phyloP scores from a whole-genome alignment of 2,113 vertebrate species.

The Tiliqua scincoides region DNA sequence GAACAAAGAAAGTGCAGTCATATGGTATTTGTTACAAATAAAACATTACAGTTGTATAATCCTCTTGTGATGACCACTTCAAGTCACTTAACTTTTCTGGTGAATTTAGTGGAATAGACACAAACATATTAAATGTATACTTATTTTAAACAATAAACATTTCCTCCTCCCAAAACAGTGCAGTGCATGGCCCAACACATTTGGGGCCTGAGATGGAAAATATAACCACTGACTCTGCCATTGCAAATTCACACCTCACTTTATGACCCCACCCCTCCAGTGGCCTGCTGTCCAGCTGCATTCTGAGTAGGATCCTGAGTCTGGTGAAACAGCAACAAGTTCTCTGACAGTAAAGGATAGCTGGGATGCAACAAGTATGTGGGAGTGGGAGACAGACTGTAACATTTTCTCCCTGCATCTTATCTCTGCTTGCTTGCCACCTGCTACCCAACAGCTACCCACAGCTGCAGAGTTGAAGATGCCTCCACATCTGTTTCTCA shows the following conservation, averaged over 20 bases:
- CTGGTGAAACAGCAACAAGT: too few relatives aligned
- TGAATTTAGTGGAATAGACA: background rate
- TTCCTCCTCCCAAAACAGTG: too few relatives aligned
- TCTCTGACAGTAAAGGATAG: too few relatives aligned
- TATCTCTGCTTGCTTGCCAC: background rate
- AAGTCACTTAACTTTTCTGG: background rate
- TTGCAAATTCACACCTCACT: background rate
- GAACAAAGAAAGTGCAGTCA: background rate
- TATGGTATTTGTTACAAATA: background rate
- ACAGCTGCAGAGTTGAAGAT: background rate
- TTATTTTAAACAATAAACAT: background rate
- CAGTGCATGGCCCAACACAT: too few relatives aligned
- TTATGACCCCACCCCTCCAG: too few relatives aligned
- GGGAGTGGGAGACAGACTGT: background rate
- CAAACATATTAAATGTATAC: background rate
- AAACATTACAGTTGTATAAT: background rate
- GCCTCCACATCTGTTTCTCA: background rate
- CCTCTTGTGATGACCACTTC: background rate
- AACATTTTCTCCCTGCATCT: background rate
- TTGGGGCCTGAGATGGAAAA: background rate
- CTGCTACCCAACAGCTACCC: background rate
- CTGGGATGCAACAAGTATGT: background rate
- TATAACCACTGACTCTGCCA: background rate
- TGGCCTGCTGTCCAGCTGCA: too few relatives aligned
- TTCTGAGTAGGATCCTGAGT: too few relatives aligned